phyloP scores from a whole-genome alignment of 2,888 invertebrate species.

The Aphidoletes aphidimyza region DNA sequence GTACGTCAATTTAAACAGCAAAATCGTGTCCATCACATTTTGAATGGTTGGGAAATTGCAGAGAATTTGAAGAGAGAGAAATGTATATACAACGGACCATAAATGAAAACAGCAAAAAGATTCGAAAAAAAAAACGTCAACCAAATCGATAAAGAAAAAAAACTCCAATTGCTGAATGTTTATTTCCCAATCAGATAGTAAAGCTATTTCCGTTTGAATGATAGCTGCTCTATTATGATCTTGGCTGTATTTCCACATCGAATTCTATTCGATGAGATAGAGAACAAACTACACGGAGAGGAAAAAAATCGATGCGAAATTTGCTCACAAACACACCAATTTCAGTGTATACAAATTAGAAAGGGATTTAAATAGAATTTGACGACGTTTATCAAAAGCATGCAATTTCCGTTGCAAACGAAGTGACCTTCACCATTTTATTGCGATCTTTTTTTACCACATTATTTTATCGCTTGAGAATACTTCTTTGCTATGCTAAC shows the following conservation, averaged over 20 bases:
- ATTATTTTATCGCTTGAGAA: too few species aligned
- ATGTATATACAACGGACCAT: too few species aligned
- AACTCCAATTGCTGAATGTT: not conserved
- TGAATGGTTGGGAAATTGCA: not conserved
- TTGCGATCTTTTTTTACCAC: too few species aligned
- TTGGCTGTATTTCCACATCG: not conserved
- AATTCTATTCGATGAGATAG: too few species aligned
- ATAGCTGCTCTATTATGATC: not conserved
- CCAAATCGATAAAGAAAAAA: not conserved
- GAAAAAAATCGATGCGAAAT: not conserved
- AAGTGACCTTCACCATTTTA: not conserved
- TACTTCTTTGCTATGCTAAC: too few species aligned
- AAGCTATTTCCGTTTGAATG: not conserved
- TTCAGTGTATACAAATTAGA: not conserved
- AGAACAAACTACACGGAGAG: not conserved
- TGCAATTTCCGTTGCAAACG: not conserved
- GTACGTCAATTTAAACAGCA: too few species aligned
- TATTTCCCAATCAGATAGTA: not conserved
- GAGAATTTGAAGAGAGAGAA: not conserved
- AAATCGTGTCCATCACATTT: not conserved
- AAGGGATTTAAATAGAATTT: slow-evolving; percentile 10
- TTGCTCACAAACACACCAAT: not conserved
- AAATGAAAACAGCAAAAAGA: not conserved
- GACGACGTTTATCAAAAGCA: not conserved
- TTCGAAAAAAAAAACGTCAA: not conserved